Evolutionary conservation across 2,113 vertebrate species (phyloP), one percentile per base, ranked within the genome.

Genomic region (Panthera uncia): DNA sequence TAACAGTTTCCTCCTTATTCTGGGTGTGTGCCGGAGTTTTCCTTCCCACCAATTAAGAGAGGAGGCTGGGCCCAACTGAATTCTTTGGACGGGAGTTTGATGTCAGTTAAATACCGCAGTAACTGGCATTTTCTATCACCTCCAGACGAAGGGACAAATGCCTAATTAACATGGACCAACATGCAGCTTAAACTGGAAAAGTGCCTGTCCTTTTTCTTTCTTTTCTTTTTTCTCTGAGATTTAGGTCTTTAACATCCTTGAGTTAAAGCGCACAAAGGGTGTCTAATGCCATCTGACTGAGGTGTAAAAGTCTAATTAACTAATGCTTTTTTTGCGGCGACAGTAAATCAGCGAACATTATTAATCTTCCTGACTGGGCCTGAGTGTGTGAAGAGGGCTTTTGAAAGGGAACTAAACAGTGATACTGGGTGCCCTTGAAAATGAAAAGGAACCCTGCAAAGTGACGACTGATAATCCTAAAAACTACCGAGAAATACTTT

Each of bases 81-180:
- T 88, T 95, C 63, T 90, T 92, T 0, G 0, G 89, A 85, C 31
- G 80, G 52, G 76, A 94, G 92, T 94, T 82, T 88, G 94, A 96
- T 97, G 95, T 92, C 91, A 86, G 92, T 94, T 91, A 95, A 97
- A 95, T 82, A 92, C 93, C 89, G 91, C 91, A 86, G 91, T 88
- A 83, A 96, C 94, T 85, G 94, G 92, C 63, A 78, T 96, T 97
- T 98, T 97, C 95, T 92, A 95, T 97, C 94, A 97, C 97, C 92
- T 97, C 95, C 76, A 94, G 71, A 79, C 1, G 0, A 0, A 89
- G 90, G n/a, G 7, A 13, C 96, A 98, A 97, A 97, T 78, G 95
- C 68, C 79, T 93, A 71, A 79, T 63, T 45, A 82, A 18, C 36
- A 94, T 95, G 98, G 97, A 89, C 95, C 98, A 97, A 97, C 94